Base-by-base conservation (phyloP, 92 coral and sea anemone genomes). In the Porites lobata region DNA sequence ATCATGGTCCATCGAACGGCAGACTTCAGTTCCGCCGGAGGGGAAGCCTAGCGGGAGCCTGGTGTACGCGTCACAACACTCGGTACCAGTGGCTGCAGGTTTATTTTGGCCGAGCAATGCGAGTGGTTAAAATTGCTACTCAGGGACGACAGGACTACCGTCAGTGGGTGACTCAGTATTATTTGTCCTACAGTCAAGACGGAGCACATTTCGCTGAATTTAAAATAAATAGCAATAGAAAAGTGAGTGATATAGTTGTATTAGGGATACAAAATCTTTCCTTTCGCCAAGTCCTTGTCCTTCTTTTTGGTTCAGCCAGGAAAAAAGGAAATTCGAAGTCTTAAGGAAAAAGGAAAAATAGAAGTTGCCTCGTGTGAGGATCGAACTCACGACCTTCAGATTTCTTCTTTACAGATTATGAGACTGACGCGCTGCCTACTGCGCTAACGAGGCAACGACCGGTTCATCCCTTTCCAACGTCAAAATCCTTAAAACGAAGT, bases 371-470 rank as follows among this genome's bases (percentile, higher is more conserved):
- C 98, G 96, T 96, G 98, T 94, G 96, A 96, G 97, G 98, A 96
- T 92, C 98, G 96, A 95, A 95, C 98, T 93, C 96, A 95, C 99
- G 99, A 96, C 98, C 98, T 96, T 96, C 98, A 96, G 98, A 96
- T 94, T 83, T 38, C 83, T 79, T 6, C 61, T 56, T 8, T 9
- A 38, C 6, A 2, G 89, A 88, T 82, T 88, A 89, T 89, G 92
- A 89, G 85, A 84, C 90, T 74, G 78, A 84, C 80, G 92, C 90
- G 92, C 92, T 83, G 92, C 89, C 92, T 83, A 89, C 92, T 89
- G 90, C 92, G 70, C 92, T 90, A 90, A 90, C 91, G 91, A 88
- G 91, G 91, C 87, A 61, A 1, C 18, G 51, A 69, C 50, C 1
- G 0, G 59, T 56, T 0, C 0, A 0, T 56, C 4, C 3, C 1